Base-by-base conservation (phyloP, 64 coral and sea anemone genomes). In the Actinia tenebrosa region DNA sequence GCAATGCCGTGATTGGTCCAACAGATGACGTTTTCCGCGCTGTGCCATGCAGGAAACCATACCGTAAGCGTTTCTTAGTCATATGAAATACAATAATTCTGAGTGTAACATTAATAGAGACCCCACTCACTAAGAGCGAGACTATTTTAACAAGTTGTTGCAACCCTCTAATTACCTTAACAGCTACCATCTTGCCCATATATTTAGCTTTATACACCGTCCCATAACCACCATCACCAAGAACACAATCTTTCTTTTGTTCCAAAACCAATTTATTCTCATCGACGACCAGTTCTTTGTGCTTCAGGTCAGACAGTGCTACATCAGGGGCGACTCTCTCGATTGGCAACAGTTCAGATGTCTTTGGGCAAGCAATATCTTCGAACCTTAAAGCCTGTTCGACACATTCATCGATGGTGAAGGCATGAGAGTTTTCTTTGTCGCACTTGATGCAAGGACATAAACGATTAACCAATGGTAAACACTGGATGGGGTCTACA, bases 141-240 rank as follows among this genome's bases (percentile, higher is more conserved):
- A 37, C 30, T 37, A 37, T 37, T 37, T 37, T 37, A 37, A 37
- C 30, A 37, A 37, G 30, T 37, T 37, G 30, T 37, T 37, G 30
- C 30, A 37, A 37, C 30, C 30, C 30, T 37, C 30, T 10, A 79
- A 55, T 45, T 22, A 95, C 97, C 97, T 99, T 99, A 68, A 88
- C 97, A 56, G 97, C 97, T 78, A 99, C 97, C 45, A 86, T 54
- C 72, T 95, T 89, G 25, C 83, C 85, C 52, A 90, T 44, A 82
- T 91, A 99, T 42, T 82, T 87, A 1, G 90, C 93, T 63, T 92
- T 86, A 90, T 95, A 99, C 52, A 99, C 97, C 18, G 79, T 80
- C 1, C 97, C 97, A 91, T 88, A 99, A 18, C 80, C 56, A 27
- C 97, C 97, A 78, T 99, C 87, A 2, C 97, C 97, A 20, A 99